Evolutionary conservation across 1,140 invertebrate species (phyloP), one percentile per base, ranked within the genome.

Genomic region (Hyles euphorbiae): DNA sequence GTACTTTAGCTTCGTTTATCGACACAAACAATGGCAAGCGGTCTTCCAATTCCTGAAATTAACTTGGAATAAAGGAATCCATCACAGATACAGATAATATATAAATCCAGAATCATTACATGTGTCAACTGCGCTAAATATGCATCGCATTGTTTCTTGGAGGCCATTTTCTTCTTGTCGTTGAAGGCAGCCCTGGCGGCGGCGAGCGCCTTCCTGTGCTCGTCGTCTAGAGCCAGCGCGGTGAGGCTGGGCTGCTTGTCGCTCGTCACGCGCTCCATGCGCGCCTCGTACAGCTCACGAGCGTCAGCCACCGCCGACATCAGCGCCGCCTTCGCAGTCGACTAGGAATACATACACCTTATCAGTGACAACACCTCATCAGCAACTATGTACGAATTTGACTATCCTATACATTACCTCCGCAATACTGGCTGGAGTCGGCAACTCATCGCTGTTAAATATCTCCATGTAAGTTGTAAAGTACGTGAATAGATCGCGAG

Each of bases 31-130:
- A 34, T n/a, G 52, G 11, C 22, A 60, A 11, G n/a, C 45, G 32
- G 3, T 44, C 53, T 6, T 48, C 58, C 22, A 60, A 34, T 34
- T 60, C 58, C 58, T 60, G 58, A 3, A 40, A 49, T 36, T n/a
- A 51, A n/a, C 4, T 51, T 40, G 4, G 4, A 40, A 40, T 40
- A 40, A 40, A 5, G 36, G 36, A 40, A 5, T 40, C 36, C 36
- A 8, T 40, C 7, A 55, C 22, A 22, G 22, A 22, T 22, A 22
- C 22, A 22, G 22, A 22, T 22, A 22, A 22, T 22, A 22, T 22
- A 22, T 22, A 22, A 40, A 40, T 40, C 36, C 4, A 40, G 36
- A 40, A 40, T 5, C 5, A 40, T 40, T 32, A 47, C 32, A 10
- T 47, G 34, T 33, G 33, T 56, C 47, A 36, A 11, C 4, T 47